Conservation (phyloP, 2,888 invertebrate species). For the Drosophila percnosoma region DNA sequence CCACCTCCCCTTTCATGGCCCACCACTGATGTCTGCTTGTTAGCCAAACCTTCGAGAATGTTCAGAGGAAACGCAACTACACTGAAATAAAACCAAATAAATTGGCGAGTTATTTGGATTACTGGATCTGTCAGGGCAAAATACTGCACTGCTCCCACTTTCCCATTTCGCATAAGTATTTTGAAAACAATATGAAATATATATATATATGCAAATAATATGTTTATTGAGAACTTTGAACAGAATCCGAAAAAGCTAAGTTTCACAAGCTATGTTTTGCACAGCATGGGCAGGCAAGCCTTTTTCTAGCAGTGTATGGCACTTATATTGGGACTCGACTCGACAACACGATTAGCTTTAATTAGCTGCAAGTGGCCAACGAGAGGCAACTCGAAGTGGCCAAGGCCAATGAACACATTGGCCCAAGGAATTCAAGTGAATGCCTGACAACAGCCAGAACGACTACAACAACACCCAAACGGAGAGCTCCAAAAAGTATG, state of each 20-base stretch:
- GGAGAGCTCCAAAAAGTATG: slow-evolving; percentile 31
- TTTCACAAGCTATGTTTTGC: not conserved
- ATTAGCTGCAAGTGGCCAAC: slow-evolving; percentile 61
- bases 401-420: slow-evolving; percentile 59
- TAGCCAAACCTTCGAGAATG: slow-evolving; percentile 46
- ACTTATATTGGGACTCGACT: slow-evolving; percentile 35
- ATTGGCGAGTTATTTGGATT: not conserved
- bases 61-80: slow-evolving; percentile 44
- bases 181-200: not conserved
- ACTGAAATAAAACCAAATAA: slow-evolving; percentile 20
- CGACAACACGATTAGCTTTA: slow-evolving; percentile 70
- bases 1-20: not conserved
- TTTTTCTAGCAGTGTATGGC: slow-evolving; percentile 38
- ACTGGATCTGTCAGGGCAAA: not conserved
- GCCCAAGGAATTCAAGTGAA: slow-evolving; percentile 56
- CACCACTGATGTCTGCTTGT: slow-evolving; percentile 29
- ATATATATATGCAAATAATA: not conserved
- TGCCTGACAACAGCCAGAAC: slow-evolving; percentile 27
- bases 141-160: not conserved
- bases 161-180: not conserved
- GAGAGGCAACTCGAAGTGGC: slow-evolving; percentile 40
- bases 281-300: not conserved
- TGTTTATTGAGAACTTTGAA: too few species aligned
- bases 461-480: not conserved
- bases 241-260: too few species aligned